These are phyloP conservation scores for Idaea biselata DNA, from an alignment of 2,888 invertebrate species.

Conservation along the genomic window DNA sequence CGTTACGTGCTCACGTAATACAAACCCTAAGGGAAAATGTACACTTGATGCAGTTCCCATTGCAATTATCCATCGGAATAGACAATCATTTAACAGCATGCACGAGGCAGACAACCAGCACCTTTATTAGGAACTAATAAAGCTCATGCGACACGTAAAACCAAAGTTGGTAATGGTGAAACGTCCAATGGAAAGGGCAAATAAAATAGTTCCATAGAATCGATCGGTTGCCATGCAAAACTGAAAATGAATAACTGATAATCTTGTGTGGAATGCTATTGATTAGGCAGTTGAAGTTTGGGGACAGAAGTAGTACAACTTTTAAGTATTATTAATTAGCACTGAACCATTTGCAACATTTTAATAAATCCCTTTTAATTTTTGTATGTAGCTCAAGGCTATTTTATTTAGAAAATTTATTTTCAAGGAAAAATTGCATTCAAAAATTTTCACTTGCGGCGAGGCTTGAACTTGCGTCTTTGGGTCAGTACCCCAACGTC, in stretches of 20 bases:
- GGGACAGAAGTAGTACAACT: too few relatives aligned
- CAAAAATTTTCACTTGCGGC: too few relatives aligned
- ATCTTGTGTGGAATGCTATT: not conserved
- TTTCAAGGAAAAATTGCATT: too few relatives aligned
- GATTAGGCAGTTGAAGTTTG: not conserved
- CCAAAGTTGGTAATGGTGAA: not conserved
- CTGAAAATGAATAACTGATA: constrained; percentile 44
- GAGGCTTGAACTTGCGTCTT: too few relatives aligned
- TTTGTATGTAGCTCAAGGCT: too few relatives aligned
- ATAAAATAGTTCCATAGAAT: constrained; percentile 31
- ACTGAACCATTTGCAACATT: too few relatives aligned
- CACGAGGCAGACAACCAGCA: not conserved
- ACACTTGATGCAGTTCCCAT: constrained; percentile 47
- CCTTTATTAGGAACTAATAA: constrained; percentile 16
- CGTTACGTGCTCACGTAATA: not conserved
- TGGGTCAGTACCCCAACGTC: too few relatives aligned
- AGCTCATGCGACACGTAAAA: not conserved
- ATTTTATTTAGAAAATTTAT: too few relatives aligned
- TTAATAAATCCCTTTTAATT: too few relatives aligned
- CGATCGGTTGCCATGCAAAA: constrained; percentile 40
- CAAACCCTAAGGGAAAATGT: constrained; percentile 45
- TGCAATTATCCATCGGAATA: constrained; percentile 49
- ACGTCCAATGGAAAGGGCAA: constrained; percentile 20
- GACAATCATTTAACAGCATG: constrained; percentile 21
- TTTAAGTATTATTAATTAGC: too few relatives aligned